Conservation (phyloP, 2,797 vertebrate genomes). For the Crax fasciolata region DNA sequence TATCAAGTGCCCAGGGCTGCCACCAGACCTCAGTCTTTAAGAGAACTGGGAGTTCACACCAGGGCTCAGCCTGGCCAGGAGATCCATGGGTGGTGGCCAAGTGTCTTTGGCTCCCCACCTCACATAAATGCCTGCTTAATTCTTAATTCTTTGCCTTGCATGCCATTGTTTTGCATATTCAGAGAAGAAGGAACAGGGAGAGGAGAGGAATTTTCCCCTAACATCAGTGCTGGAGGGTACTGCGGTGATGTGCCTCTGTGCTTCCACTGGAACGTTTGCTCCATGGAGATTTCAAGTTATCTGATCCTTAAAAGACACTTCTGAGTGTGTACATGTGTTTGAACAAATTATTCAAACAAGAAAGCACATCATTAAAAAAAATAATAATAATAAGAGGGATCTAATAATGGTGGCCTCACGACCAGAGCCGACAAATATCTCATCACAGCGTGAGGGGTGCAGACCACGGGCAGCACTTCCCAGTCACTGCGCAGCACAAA, state of each 20-base stretch:
- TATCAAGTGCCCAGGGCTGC: conserved; percentile 9
- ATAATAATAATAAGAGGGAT: neutral
- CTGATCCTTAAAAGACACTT: neutral
- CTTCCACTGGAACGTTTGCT: conserved; percentile 13
- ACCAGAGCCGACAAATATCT: neutral
- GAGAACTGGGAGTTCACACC: neutral
- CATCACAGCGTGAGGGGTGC: neutral
- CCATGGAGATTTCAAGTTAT: neutral
- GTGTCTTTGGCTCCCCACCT: neutral
- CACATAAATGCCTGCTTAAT: neutral
- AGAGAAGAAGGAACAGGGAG: neutral
- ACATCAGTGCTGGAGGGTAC: neutral
- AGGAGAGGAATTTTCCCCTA: neutral
- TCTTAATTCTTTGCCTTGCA: neutral
- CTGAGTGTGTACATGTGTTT: neutral
- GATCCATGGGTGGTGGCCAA: neutral
- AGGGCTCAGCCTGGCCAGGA: neutral
- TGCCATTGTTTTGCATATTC: fast-evolving
- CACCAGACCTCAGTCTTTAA: conserved; percentile 29
- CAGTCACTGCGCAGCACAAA: neutral
- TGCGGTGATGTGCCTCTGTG: neutral
- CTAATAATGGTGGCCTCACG: neutral
- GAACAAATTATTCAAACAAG: neutral
- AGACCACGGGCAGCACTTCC: neutral
- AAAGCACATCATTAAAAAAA: neutral